phyloP scores from a whole-genome alignment of 2,113 vertebrate genomes.

The Nyctereutes procyonoides region DNA sequence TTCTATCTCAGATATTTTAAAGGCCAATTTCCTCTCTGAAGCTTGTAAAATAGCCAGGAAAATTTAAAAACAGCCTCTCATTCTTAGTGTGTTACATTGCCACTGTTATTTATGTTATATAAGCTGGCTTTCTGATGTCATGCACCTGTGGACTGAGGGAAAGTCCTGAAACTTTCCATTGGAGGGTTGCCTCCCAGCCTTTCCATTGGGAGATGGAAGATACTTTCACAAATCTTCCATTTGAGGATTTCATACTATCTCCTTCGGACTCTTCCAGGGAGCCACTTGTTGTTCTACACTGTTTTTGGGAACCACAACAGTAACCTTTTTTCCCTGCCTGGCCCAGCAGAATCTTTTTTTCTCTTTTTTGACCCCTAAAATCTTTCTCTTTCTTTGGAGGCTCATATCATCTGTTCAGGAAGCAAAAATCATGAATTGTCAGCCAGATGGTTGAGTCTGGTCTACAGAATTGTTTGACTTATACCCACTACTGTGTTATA shows the following conservation, averaged over 20 bases:
- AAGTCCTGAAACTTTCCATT: not conserved
- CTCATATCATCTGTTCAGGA: not conserved
- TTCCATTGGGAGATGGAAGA: not conserved
- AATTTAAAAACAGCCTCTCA: not conserved
- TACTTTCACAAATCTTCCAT: not conserved
- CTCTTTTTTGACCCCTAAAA: not conserved
- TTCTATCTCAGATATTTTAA: not conserved
- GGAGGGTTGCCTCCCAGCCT: not conserved
- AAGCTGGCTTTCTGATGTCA: not conserved
- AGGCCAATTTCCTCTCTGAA: not conserved
- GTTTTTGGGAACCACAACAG: not conserved
- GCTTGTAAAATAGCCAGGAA: not conserved
- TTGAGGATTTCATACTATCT: not conserved
- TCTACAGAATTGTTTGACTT: not conserved
- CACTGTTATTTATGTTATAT: not conserved
- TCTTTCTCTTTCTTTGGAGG: not conserved
- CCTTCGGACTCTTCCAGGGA: not conserved
- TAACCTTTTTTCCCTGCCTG: not conserved
- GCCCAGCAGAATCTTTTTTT: not conserved
- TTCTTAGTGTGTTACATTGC: not conserved
- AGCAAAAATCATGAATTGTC: not conserved
- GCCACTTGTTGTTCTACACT: too few species aligned
- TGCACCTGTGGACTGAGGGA: not conserved
- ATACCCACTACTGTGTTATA: not conserved
- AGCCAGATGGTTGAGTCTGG: not conserved